These are phyloP conservation scores for Loris lydekkerianus DNA, from an alignment of 2,797 vertebrate species.

Conservation along the genomic window DNA sequence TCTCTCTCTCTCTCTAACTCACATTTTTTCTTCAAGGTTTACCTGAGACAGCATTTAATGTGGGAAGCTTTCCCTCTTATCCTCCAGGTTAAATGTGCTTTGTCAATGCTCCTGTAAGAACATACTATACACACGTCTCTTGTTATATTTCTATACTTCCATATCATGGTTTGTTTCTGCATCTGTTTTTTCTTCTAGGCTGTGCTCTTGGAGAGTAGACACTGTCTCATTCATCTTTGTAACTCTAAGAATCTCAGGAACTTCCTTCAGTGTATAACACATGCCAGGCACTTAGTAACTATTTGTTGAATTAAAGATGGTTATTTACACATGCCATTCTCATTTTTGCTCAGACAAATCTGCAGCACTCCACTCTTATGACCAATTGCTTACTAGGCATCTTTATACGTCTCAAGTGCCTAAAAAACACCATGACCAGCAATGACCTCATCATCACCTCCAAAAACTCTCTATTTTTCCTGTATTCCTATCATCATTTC, in stretches of 20 bases:
- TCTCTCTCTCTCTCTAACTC: background rate
- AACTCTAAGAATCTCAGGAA: background rate
- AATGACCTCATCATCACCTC: constrained; percentile 1
- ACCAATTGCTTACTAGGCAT: background rate
- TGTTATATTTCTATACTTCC: background rate
- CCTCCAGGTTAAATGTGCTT: background rate
- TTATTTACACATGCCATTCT: background rate
- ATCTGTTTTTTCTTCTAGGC: background rate
- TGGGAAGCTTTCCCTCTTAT: background rate
- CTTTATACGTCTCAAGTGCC: background rate
- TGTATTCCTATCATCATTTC: constrained; percentile 20
- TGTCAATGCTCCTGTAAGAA: background rate
- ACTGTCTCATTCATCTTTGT: constrained; percentile 3
- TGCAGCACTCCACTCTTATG: background rate
- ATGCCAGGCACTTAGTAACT: background rate
- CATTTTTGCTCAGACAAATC: background rate
- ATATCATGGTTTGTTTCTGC: background rate
- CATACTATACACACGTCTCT: background rate
- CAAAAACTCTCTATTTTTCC: background rate
- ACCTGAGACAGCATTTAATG: background rate
- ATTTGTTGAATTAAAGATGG: constrained; percentile 11
- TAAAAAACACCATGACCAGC: background rate
- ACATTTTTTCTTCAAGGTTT: constrained; percentile 21
- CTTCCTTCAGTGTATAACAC: background rate
- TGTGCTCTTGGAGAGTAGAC: background rate